phyloP scores from a whole-genome alignment of 2,888 invertebrate genomes.

The Eupithecia pulchellata region DNA sequence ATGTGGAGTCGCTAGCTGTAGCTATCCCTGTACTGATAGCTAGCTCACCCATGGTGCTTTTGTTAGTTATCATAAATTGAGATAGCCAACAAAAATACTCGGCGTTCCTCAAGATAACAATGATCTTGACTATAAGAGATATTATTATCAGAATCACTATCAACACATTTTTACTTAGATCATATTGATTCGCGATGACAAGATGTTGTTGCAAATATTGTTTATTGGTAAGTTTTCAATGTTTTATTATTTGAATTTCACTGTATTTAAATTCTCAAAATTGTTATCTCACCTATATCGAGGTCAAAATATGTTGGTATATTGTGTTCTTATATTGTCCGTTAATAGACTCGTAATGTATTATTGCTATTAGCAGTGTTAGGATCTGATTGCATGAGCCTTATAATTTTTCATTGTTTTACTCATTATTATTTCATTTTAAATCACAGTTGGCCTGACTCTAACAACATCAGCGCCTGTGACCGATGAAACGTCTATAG shows the following conservation, averaged over 20 bases:
- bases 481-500: slow-evolving; percentile 44
- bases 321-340: not conserved
- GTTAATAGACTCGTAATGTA: not conserved
- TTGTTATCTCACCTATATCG: not conserved
- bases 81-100: slow-evolving; percentile 1
- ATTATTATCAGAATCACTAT: slow-evolving; percentile 1
- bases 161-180: slow-evolving; percentile 46
- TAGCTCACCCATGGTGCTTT: not conserved
- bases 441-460: slow-evolving; percentile 31
- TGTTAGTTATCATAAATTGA: not conserved
- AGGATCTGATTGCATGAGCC: not conserved
- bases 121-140: slow-evolving; percentile 6
- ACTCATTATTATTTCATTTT: not conserved
- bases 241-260: not conserved
- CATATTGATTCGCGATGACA: slow-evolving; percentile 49
- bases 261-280: not conserved
- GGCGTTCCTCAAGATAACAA: not conserved
- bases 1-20: not conserved
- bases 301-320: not conserved
- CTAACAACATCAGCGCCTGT: slow-evolving; percentile 47
- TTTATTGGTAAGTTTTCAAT: slow-evolving; percentile 51
- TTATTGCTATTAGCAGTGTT: not conserved
- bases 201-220: slow-evolving; percentile 44
- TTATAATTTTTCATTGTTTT: not conserved
- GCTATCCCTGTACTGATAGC: too few relatives aligned